Base-by-base conservation (phyloP, 2,113 vertebrate genomes). In the Phainopepla nitens region DNA sequence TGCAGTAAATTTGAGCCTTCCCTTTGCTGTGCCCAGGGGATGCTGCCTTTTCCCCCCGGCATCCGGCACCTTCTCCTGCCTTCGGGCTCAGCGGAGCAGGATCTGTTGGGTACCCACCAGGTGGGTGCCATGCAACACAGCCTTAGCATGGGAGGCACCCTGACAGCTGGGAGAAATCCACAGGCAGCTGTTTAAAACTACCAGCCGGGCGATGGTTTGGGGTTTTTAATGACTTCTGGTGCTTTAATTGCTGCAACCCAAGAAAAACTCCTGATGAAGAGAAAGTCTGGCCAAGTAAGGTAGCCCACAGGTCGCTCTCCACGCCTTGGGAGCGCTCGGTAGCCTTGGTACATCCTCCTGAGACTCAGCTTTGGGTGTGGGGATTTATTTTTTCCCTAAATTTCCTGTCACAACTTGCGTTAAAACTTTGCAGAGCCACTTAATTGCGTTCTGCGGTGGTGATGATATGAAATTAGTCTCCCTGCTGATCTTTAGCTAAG, bases 351-450 rank as follows among this genome's bases (percentile, higher is more conserved):
- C 6, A 0, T 41, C 65, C 61, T 89, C 69, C 69, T 39, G 65
- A 0, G 0, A 41, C 60, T 66, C n/a, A n/a, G 33, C 90, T 82
- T 62, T 7, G 25, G 90, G 73, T 78, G 81, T 79, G 73, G 69
- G 81, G 92, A 71, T 89, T 82, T 71, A 22, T 75, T 53, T 66
- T 69, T 61, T 33, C 22, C 24, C 54, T 35, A 64, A 62, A 78
- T 79, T 87, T 95, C 92, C 33, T 95, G 95, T 89, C 73, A 18
- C 31, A 82, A 96, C 96, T 96, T 93, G 96, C 0, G 1, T 75
- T 71, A 78, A 91, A 94, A 93, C 87, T 96, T 82, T 7, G 90
- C 92, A 87, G 90, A 95, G 93, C 87, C 93, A 94, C 77, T 95
- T 91, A 97, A 95, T 94, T 97, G 93, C 1, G 0, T 64, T 96